Evolutionary conservation across 1,140 invertebrate genomes (phyloP), one percentile per base, ranked within the genome.

Genomic region (Yoshiicerus persimilis): DNA sequence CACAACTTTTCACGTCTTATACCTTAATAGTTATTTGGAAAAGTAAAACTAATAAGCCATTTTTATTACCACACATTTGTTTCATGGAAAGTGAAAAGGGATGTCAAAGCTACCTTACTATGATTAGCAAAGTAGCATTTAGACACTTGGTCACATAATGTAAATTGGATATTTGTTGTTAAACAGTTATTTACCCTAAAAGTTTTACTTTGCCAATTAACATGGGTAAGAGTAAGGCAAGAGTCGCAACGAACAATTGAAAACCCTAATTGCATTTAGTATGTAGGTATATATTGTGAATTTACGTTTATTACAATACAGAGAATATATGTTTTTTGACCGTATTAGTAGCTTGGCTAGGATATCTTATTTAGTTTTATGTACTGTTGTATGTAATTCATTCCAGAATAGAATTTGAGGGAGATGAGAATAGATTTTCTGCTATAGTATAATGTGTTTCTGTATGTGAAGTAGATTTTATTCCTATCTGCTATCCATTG

Each of bases 391-490:
- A 80, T 66, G 32, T 27, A 27, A 77, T 77, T 77, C 30, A n/a
- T 70, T 80, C 32, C 75, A 36, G 75, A 80, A 80, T 80, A 80
- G 30, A 36, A 38, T 36, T 36, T 38, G 36, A 5, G 32, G 32
- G 75, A 80, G 32, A 70, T 80, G 75, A 80, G 75, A 80, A 80
- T 80, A 80, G 75, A 80, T 23, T 80, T 80, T 80, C 34, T 80
- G 32, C 32, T 80, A 80, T 80, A 70, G 23, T 70, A 70, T n/a
- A 34, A 80, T 34, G 11, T 80, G 32, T 38, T 30, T 70, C 66
- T 27, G 66, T 66, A 16, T 66, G 11, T 25, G 23, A n/a, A n/a
- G n/a, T 66, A 30, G 23, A 5, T 27, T 66, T 34, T 0, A n/a
- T n/a, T n/a, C n/a, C n/a, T n/a, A 36, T 27, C 27, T 70, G 27